Conservation (phyloP, 2,797 vertebrate species). For the Euphonia xanthogaster region DNA sequence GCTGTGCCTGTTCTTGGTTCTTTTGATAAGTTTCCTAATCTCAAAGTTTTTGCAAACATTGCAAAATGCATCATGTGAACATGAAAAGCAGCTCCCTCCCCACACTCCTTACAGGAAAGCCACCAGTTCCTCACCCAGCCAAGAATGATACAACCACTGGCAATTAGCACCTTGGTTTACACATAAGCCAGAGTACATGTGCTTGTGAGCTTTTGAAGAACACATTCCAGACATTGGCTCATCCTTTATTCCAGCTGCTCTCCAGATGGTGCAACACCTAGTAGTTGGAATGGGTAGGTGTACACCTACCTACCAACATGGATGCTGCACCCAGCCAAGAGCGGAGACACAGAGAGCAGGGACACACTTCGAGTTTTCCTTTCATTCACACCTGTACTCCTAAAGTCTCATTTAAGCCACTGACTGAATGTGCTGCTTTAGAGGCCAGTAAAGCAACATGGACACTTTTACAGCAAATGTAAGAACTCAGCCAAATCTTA, state of each 20-base stretch:
- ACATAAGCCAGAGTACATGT: fast-evolving
- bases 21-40: neutral
- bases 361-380: fast-evolving
- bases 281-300: neutral
- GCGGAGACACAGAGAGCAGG: neutral
- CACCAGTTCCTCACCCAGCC: neutral
- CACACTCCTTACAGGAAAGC: neutral
- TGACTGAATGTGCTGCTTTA: neutral
- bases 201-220: neutral
- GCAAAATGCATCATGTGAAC: neutral
- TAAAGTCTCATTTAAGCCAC: neutral
- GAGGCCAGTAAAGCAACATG: neutral
- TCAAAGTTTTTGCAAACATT: neutral
- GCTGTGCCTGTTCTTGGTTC: neutral
- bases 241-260: neutral
- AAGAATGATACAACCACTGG: neutral
- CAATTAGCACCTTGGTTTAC: neutral
- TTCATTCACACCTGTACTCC: neutral
- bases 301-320: neutral
- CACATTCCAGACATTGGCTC: neutral
- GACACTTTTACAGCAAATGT: neutral
- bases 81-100: neutral
- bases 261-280: neutral
- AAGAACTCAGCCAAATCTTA: neutral
- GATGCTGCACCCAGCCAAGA: neutral